These are phyloP conservation scores for Beris morrisii DNA, from an alignment of 2,888 invertebrate genomes.

Conservation along the genomic window DNA sequence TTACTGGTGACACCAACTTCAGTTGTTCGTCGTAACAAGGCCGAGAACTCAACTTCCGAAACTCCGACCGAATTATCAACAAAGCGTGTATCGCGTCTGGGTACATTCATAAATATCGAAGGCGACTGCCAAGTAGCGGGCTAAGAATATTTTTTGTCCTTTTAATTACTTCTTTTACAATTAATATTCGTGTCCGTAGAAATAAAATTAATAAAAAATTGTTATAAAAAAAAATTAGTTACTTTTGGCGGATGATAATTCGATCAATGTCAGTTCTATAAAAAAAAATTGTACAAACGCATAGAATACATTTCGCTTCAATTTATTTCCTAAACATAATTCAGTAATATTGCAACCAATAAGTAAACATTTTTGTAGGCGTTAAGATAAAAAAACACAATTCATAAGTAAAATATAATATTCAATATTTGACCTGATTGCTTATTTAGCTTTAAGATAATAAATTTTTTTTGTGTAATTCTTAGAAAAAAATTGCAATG, in stretches of 20 bases:
- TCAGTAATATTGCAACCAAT: constrained; percentile 5
- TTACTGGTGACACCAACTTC: constrained; percentile 49
- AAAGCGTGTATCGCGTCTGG: constrained; percentile 40
- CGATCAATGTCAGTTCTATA: too few relatives aligned
- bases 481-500: too few relatives aligned
- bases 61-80: constrained; percentile 32
- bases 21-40: constrained; percentile 20
- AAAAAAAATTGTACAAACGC: background rate
- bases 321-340: constrained; percentile 6
- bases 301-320: background rate
- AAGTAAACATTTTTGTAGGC: background rate
- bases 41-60: constrained; percentile 23
- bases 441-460: constrained; percentile 7
- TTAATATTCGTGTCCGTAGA: background rate
- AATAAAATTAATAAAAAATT: background rate
- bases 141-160: constrained; percentile 5
- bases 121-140: constrained; percentile 26
- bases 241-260: too few relatives aligned
- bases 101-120: constrained; percentile 30
- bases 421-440: constrained; percentile 17
- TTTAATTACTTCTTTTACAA: background rate
- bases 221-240: background rate
- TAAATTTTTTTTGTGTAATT: background rate
- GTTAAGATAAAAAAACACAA: background rate
- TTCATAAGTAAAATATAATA: background rate